Base-by-base conservation (phyloP, 1,140 invertebrate genomes). In the Diachasma alloeum region DNA sequence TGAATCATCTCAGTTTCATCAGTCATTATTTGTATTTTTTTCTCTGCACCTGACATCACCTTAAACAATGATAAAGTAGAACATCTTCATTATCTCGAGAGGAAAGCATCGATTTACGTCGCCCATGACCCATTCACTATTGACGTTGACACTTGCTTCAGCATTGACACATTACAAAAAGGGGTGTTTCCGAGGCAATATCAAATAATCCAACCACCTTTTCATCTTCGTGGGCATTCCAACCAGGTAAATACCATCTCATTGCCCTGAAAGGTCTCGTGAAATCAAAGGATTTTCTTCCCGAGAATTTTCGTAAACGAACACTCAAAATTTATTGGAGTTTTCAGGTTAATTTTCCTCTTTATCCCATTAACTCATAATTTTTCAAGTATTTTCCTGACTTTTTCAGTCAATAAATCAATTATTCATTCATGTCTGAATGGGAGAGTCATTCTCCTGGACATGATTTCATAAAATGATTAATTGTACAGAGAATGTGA, bases 141-240 rank as follows among this genome's bases (percentile, higher is more conserved):
- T 68, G 66, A 37, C 66, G 66, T 68, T 68, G 66, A 68, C 66
- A 68, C 66, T 68, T 68, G 31, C 36, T 63, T 39, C 10, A 68
- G 0, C 31, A 11, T 5, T 68, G 24, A 39, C 39, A 68, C 15
- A 68, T 68, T 15, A 19, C 1, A 26, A 19, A 68, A 68, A 68
- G 36, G 66, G 66, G 66, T 68, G 66, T 68, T 68, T 37, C 66
- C 66, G 66, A 68, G 13, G 22, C 22, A 66, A 66, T 39, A 17
- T 68, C 36, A 39, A n/a, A 17, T 10, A 68, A 68, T 68, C 39
- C 11, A 5, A 15, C 0, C n/a, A 9, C 3, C 4, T 39, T 37
- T 39, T n/a, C 15, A 68, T n/a, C 17, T 68, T 19, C 66, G 11
- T 66, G 11, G 8, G 66, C 66, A 68, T 68, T 68, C 66, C 66